Conservation (phyloP, 2,797 vertebrate species). For the Gastrophryne carolinensis region DNA sequence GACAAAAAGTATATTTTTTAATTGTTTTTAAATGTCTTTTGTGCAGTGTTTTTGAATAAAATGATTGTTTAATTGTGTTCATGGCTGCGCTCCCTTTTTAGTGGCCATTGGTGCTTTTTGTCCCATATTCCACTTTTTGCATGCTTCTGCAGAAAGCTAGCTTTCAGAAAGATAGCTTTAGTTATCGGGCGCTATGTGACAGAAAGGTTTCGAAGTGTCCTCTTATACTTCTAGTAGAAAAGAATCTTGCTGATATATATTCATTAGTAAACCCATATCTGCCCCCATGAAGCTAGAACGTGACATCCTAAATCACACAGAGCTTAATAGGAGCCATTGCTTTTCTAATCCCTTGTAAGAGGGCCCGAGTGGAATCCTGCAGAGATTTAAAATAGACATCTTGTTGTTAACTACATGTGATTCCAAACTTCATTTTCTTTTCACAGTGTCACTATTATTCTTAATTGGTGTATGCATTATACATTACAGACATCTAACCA, state of each 20-base stretch:
- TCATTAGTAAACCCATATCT: not conserved
- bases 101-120: no score
- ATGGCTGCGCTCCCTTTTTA: no score
- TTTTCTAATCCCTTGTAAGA: not conserved
- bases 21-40: no score
- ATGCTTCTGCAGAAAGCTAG: no score
- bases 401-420: not conserved
- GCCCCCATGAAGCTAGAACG: not conserved
- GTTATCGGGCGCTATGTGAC: no score
- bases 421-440: not conserved
- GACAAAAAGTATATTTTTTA: no score
- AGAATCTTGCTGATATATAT: not conserved
- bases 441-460: not conserved
- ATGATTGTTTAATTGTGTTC: no score
- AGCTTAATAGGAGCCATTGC: not conserved
- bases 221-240: no score
- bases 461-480: not conserved
- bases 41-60: no score
- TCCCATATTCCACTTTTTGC: no score
- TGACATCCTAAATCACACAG: not conserved
- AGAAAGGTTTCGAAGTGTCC: no score
- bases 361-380: constrained; percentile 1
- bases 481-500: not conserved
- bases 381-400: not conserved
- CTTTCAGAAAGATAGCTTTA: no score